phyloP scores from a whole-genome alignment of 2,888 invertebrate species.

The Hemaris fuciformis region DNA sequence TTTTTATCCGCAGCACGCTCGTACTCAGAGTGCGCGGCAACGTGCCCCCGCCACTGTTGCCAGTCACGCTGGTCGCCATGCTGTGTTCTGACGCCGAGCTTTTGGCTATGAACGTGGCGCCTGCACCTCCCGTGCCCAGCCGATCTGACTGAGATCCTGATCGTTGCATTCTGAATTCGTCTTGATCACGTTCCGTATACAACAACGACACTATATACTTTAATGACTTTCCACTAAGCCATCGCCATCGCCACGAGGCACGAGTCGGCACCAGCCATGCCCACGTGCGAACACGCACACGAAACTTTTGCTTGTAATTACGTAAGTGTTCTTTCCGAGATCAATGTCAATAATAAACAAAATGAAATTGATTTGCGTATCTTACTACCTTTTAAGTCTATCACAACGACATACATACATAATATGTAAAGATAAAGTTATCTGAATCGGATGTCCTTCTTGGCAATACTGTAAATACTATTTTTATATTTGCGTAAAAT shows the following conservation, averaged over 20 bases:
- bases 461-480: slow-evolving; percentile 47
- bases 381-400: slow-evolving; percentile 30
- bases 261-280: neutral
- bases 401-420: slow-evolving; percentile 42
- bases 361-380: slow-evolving; percentile 31
- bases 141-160: slow-evolving; percentile 82
- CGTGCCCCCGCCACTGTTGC: slow-evolving; percentile 72
- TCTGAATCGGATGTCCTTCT: slow-evolving; percentile 55
- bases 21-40: slow-evolving; percentile 89
- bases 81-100: slow-evolving; percentile 76
- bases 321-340: slow-evolving; percentile 32
- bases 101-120: slow-evolving; percentile 63
- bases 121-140: slow-evolving; percentile 63
- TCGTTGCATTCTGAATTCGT: slow-evolving; percentile 60
- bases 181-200: neutral
- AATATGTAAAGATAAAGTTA: slow-evolving; percentile 56
- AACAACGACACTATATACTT: neutral
- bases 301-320: slow-evolving; percentile 38
- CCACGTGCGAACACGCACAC: slow-evolving; percentile 23
- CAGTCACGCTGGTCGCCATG: slow-evolving; percentile 77
- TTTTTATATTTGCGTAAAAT: slow-evolving; percentile 30
- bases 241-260: slow-evolving; percentile 29
- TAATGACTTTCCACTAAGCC: slow-evolving; percentile 18
- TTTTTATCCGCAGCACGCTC: slow-evolving; percentile 89
- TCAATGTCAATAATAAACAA: slow-evolving; percentile 40